Conservation (phyloP, 2,113 vertebrate genomes). For the Cynocephalus volans region DNA sequence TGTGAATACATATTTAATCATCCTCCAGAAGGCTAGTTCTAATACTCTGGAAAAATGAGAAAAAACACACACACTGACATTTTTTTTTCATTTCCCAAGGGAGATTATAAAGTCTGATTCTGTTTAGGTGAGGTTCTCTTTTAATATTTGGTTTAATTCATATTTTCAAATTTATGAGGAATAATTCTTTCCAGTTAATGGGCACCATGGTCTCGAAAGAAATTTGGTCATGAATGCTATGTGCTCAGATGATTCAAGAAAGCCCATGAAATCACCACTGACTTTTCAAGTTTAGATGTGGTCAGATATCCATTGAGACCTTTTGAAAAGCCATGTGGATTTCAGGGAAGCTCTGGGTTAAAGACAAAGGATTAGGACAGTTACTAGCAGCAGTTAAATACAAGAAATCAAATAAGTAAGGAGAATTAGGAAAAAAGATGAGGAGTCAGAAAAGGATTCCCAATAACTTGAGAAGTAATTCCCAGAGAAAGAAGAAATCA, state of each 20-base stretch:
- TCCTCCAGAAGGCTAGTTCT: not conserved
- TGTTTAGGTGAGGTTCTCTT: not conserved
- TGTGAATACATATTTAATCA: not conserved
- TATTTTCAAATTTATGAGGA: not conserved
- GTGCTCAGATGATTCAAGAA: not conserved
- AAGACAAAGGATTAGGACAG: not conserved
- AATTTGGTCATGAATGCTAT: rapidly evolving
- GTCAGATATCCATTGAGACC: not conserved
- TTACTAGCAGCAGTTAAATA: rapidly evolving
- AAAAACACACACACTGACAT: not conserved
- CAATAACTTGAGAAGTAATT: not conserved
- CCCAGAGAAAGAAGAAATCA: not conserved
- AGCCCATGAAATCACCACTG: not conserved
- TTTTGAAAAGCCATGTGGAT: not conserved
- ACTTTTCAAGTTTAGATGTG: not conserved
- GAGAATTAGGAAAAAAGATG: not conserved
- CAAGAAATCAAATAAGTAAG: not conserved
- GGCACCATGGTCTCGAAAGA: not conserved
- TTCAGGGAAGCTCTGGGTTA: not conserved
- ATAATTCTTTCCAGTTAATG: not conserved
- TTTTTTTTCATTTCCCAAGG: not conserved
- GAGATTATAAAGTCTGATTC: not conserved
- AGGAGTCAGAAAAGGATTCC: not conserved
- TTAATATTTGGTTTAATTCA: not conserved
- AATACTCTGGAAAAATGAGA: rapidly evolving